Percentiles rank a stretch among this genome's conserved stretches.
Conservation (phyloP, 2,888 invertebrate genomes). For the Ptycholaimellus sp. region DNA sequence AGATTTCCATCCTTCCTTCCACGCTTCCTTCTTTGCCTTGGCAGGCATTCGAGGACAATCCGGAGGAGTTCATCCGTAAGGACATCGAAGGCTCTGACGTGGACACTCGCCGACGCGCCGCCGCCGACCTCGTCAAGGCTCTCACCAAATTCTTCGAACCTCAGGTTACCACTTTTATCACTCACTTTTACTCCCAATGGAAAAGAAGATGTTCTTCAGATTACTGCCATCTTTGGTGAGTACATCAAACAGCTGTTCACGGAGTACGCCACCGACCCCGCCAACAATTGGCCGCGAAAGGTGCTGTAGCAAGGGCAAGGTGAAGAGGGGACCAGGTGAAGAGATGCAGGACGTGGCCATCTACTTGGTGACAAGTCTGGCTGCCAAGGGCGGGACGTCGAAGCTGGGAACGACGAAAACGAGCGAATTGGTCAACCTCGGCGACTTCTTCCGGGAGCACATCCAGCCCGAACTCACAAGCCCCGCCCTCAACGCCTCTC, state of each 20-base stretch:
- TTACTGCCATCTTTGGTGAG: not conserved
- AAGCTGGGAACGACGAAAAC: slow-evolving; percentile 30
- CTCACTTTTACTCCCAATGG: not conserved
- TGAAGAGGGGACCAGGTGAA: too few relatives aligned
- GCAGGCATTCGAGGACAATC: slow-evolving; percentile 96
- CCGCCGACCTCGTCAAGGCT: slow-evolving; percentile 82
- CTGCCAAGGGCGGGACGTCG: slow-evolving; percentile 61
- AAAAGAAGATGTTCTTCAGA: not conserved
- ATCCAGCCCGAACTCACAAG: slow-evolving; percentile 60
- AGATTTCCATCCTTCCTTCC: too few relatives aligned
- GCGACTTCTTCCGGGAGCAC: slow-evolving; percentile 62
- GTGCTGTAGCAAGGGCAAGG: too few relatives aligned
- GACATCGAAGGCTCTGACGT: slow-evolving; percentile 88
- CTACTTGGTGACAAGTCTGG: slow-evolving; percentile 79
- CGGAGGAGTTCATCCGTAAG: slow-evolving; percentile 78
- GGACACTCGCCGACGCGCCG: slow-evolving; percentile 76
- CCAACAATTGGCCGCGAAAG: slow-evolving; percentile 50
- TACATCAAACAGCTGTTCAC: slow-evolving; percentile 7
- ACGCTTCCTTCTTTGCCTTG: too few relatives aligned
- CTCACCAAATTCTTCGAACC: slow-evolving; percentile 59
- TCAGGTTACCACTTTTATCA: slow-evolving; percentile 21
- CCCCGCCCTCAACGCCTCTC: slow-evolving; percentile 12
- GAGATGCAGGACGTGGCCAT: slow-evolving; percentile 77
- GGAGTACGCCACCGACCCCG: slow-evolving; percentile 48
- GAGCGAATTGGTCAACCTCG: slow-evolving; percentile 31